Base-by-base conservation (phyloP, 2,888 invertebrate species). In the Synanthedon myopaeformis region DNA sequence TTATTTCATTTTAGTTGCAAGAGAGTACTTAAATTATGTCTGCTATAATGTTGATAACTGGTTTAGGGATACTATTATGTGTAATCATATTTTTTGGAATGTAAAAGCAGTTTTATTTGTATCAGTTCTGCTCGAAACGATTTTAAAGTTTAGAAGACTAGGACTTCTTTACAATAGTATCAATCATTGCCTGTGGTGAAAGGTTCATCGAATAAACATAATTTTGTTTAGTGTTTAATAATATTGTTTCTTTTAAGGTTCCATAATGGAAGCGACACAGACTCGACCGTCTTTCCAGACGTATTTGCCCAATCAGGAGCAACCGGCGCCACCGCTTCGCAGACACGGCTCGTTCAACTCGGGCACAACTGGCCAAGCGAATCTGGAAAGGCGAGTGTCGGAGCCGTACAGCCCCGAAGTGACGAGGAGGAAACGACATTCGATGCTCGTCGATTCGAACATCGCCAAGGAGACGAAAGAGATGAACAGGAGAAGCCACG, bases 191-290 rank as follows among this genome's bases (percentile, higher is more conserved):
- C 35, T 35, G 3, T 35, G 35, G 35, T 35, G 35, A 35, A 10
- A 2, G 10, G 35, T 35, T 8, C 35, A 35, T 35, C 35, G 1
- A 0, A 35, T 10, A 35, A 35, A 35, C 8, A 3, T 35, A 3
- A 35, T 10, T 23, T 8, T 28, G 28, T 28, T 28, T 28, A 28
- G 28, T 28, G 8, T 28, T 51, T n/a, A 51, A 41, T n/a, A 8
- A 8, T 8, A 10, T 10, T 35, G 1, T 35, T 10, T 19, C 48
- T 49, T 45, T 42, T 14, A 51, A 76, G 92, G 90, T 64, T 92
- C 92, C 41, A 92, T 92, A 65, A 92, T 92, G 81, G 92, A 92
- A 67, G 92, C 91, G 4, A 90, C 92, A 11, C 92, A 92, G 66
- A 92, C 91, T 62, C 68, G 86, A 53, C 87, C 88, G 11, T 79